phyloP scores from a whole-genome alignment of 2,113 vertebrate genomes.

The Phaetusa simplex region DNA sequence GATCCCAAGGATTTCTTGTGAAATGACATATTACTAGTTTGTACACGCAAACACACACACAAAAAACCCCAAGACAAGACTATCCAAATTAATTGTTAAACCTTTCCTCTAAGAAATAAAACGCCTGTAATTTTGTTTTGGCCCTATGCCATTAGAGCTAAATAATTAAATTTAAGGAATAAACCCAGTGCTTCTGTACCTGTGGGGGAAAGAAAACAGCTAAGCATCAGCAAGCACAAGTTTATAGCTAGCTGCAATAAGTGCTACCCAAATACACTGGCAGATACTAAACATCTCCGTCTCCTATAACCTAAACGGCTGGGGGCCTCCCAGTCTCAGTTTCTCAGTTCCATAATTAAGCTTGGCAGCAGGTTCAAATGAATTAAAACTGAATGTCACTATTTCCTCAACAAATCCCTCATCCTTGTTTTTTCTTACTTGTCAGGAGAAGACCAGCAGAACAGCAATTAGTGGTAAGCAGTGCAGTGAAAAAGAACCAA shows the following conservation, averaged over 20 bases:
- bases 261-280: conserved; percentile 11
- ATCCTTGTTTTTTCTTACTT: conserved; percentile 74
- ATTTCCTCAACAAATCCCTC: conserved; percentile 72
- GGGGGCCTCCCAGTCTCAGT: conserved; percentile 29
- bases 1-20: neutral
- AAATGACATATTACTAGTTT: neutral
- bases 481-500: conserved; percentile 73
- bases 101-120: conserved; percentile 24
- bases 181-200: neutral
- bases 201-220: conserved; percentile 18
- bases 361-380: conserved; percentile 74
- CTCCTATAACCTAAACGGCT: conserved; percentile 52
- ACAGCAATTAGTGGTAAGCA: conserved; percentile 75
- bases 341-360: conserved; percentile 69
- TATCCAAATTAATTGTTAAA: neutral
- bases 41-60: neutral
- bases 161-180: conserved; percentile 39
- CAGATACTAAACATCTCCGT: conserved; percentile 4
- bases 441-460: conserved; percentile 72
- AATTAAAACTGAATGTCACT: conserved; percentile 77
- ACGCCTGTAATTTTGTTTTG: conserved; percentile 35
- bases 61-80: neutral
- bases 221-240: conserved; percentile 36
- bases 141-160: conserved; percentile 35
- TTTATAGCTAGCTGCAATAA: conserved; percentile 32